Base-by-base conservation (phyloP, 2,888 invertebrate species). In the Heliconius erato region DNA sequence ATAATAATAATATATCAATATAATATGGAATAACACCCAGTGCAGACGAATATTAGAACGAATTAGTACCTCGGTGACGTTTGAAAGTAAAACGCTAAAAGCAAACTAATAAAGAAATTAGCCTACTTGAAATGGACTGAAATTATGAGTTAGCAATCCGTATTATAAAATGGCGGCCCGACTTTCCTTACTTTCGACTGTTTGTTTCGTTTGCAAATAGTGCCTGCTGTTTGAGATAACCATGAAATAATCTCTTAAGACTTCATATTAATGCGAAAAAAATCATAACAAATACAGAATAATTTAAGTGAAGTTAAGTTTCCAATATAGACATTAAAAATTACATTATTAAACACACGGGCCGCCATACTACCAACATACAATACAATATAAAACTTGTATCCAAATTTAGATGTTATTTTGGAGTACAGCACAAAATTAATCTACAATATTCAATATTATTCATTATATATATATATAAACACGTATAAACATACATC, bases 401-500 rank as follows among this genome's bases (percentile, higher is more conserved):
- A 32, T 78, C 69, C 54, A 77, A 81, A 78, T 63, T 78, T 68
- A 71, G 68, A 80, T 79, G 88, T 87, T 85, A 89, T 90, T 90
- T 89, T 90, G 91, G 91, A 92, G 92, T 87, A 94, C 95, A 94
- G 93, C 95, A 94, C 94, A 92, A 94, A 93, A 94, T 94, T 95
- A 95, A 94, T 94, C 94, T 95, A 95, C 90, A 89, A 94, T 95
- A 94, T 91, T 94, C 94, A 94, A 54, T 94, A 67, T 67, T 65
- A 65, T 65, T 6, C n/a, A 65, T 65, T 67, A 67, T 67, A 67
- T 94, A 94, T 94, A 94, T 94, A 94, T 94, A 95, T 95, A 95
- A 93, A 94, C 92, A 93, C 93, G 92, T 94, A 94, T 94, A 94
- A 93, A 94, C 94, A 93, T 93, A 93, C 95, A 93, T 91, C 92